Conservation (phyloP, 1,140 invertebrate genomes). For the Notospermus geniculatus region DNA sequence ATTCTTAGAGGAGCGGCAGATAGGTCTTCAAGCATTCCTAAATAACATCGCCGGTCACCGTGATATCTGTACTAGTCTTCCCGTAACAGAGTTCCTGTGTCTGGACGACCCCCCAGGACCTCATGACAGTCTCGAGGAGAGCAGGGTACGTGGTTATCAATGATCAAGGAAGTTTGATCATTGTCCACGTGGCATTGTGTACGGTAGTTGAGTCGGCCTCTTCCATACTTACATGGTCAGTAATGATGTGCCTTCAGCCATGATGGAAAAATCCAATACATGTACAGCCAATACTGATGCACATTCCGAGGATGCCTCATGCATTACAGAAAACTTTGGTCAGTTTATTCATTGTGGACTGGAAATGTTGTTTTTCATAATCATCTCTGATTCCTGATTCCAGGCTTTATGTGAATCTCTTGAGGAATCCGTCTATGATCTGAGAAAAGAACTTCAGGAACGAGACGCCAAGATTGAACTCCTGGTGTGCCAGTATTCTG, state of each 20-base stretch:
- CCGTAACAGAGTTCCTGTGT: conserved; percentile 75
- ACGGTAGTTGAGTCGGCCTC: not conserved
- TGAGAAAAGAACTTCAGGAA: conserved; percentile 72
- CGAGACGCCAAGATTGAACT: conserved; percentile 70
- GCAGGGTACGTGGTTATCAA: conserved; percentile 59
- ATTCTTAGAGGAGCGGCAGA: conserved; percentile 78
- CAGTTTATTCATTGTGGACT: not conserved
- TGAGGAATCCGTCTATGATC: conserved; percentile 75
- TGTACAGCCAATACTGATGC: too few species aligned
- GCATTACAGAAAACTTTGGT: too few species aligned
- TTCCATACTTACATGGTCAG: too few species aligned
- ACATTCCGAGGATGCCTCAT: too few species aligned
- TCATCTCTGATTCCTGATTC: conserved; percentile 32
- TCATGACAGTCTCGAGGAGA: conserved; percentile 73
- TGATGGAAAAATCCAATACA: too few species aligned
- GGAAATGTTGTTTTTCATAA: not conserved
- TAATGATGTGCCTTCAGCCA: too few species aligned
- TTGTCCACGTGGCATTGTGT: too few species aligned
- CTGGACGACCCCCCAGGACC: conserved; percentile 77
- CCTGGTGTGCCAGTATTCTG: too few species aligned
- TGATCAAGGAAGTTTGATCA: not conserved
- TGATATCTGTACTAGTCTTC: conserved; percentile 60
- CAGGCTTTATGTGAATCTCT: conserved; percentile 79
- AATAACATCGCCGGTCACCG: conserved; percentile 70
- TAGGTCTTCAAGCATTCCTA: conserved; percentile 76